Evolutionary conservation across 35 echinoderm and acorn worm genomes (phyloP), one percentile per base, ranked within the genome.

Genomic region (Apostichopus californicus): DNA sequence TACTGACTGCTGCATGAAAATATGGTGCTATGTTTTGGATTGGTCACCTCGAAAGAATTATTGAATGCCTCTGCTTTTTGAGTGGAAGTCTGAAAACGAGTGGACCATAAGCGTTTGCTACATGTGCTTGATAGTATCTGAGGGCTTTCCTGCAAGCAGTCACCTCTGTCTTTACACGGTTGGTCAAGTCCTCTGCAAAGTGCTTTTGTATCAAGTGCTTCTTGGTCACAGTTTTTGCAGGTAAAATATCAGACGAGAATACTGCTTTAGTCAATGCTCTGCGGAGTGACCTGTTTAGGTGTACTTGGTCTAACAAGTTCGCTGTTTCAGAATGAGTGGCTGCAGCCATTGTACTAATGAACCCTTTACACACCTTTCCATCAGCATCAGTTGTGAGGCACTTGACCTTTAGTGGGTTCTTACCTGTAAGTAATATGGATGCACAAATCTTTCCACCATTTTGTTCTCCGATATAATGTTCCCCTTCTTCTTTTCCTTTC

Each of bases 281-380:
- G 78, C 78, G 23, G 5, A 80, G 26, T 80, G 26, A 80, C 17
- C 53, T 25, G 78, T 52, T 34, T 52, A 80, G 78, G 26, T 80
- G 78, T 2, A 34, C 23, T 34, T 80, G 78, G 78, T 80, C 78
- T 52, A 80, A 54, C 20, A 83, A 9, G 56, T 83, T 83, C 56
- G 57, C 34, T 14, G 80, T 83, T 3, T 83, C 15, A 6, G 17
- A 8, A 2, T 9, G 8, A 18, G 46, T 56, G 22, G 54, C 6
- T 56, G 8, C 4, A n/a, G 15, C 28, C 80, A 83, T 83, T 10
- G 3, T 13, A n/a, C 21, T 11, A 17, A 15, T 54, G 11, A 83
- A 83, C 1, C 80, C 80, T 14, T 83, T 52, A 28, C 80, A 83
- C n/a, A 3, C 25, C 53, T 83, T 0, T 4, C 80, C 80, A 55